phyloP scores from a whole-genome alignment of 1,140 invertebrate genomes.

The Pseudoatta argentina region DNA sequence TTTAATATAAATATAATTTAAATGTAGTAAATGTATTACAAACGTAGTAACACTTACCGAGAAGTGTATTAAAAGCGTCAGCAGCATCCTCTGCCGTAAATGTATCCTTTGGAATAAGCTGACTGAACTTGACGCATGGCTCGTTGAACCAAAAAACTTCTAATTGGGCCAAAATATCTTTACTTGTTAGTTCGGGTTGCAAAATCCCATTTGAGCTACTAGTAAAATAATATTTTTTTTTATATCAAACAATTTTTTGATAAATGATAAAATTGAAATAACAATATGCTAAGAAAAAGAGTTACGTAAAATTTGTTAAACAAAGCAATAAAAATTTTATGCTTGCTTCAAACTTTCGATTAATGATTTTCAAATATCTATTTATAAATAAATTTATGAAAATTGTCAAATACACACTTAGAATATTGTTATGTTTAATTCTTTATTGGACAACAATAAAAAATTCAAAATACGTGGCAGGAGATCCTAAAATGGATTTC shows the following conservation, averaged over 20 bases:
- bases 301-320: neutral
- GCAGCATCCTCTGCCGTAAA: neutral
- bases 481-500: neutral
- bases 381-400: neutral
- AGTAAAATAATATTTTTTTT: constrained; percentile 16
- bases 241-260: neutral
- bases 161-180: neutral
- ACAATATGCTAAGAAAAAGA: neutral
- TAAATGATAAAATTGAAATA: neutral
- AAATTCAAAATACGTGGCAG: neutral
- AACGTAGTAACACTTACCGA: neutral
- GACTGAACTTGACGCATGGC: neutral
- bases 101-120: neutral
- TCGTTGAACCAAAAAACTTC: neutral
- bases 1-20: neutral
- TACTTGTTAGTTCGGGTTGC: neutral
- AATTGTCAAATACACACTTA: neutral
- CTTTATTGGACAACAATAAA: neutral
- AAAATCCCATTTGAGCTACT: neutral
- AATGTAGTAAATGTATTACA: too few relatives aligned
- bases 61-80: neutral
- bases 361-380: neutral
- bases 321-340: neutral
- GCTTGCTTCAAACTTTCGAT: neutral
- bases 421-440: neutral